Evolutionary conservation across 2,888 invertebrate species (phyloP), one percentile per base, ranked within the genome.

Genomic region (Morpho helenor): DNA sequence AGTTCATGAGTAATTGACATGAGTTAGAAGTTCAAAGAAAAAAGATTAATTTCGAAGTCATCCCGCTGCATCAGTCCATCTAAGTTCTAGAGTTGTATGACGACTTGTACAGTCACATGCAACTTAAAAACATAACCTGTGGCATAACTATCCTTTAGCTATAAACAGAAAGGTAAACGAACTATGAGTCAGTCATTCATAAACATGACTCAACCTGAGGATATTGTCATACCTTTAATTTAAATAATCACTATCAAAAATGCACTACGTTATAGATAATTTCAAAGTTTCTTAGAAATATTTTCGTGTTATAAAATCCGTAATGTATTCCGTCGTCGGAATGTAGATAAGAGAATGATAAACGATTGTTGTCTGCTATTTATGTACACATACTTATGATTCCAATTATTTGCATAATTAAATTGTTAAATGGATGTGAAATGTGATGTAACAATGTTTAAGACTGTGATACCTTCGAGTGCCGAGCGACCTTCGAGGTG

Each of bases 101-200:
- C 54, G 42, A 22, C 41, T 23, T 47, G 41, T 48, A 31, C 46
- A 54, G n/a, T 52, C 49, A 43, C 22, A 48, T 59, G 54, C 58
- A 56, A 55, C 41, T 59, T 48, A 9, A 49, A 55, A 59, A 43
- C 45, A 54, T 52, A 60, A 61, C 54, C 49, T 49, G 56, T 59
- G 59, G 56, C 48, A 58, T 61, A 59, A 63, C 61, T 54, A 61
- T 59, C 54, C 59, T 61, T 61, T 56, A 55, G 56, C 59, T 62
- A 68, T 64, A 64, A 65, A 66, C 61, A 69, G 52, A 65, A 65
- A 80, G 84, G 83, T 81, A 77, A 82, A 81, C 70, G 82, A 83
- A 82, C 81, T 76, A 70, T 85, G 85, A 83, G 65, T 85, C 82
- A 84, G 59, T 64, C 65, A 68, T 69, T 70, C 77, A 76, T 74